Base-by-base conservation (phyloP, 2,797 vertebrate genomes). In the Rousettus madagascariensis region DNA sequence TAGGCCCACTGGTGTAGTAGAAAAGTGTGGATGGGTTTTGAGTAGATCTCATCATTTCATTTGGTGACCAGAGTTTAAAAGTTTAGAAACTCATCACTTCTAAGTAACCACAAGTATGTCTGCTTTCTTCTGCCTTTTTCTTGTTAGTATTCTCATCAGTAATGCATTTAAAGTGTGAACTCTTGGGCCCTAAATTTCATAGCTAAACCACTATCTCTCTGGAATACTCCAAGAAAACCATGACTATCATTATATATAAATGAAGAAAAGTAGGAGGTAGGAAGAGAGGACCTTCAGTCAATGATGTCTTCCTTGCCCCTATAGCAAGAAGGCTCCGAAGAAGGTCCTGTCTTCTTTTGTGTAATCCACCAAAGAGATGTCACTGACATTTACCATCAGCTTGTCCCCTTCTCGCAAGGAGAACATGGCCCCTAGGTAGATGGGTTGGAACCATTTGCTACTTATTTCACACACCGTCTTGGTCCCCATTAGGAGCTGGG, bases 281-380 rank as follows among this genome's bases (percentile, higher is more conserved):
- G 51, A 94, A 26, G 46, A 71, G 72, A 55, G 24, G 17, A 51
- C 53, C 72, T 71, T 43, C 33, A 20, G 65, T 38, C 68, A 46
- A n/a, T 82, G 86, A 88, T 57, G 49, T 89, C 78, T 66, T 41
- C 68, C 80, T 80, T 68, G 15, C 1, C 30, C 55, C 95, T 98
- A 98, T 41, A 99, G 91, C 95, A 98, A 96, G 89, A 98, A 99
- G 68, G 98, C 98, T 63, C 98, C 98, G 30, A 99, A 99, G 95
- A 98, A 99, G 3, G 98, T 99, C 97, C 98, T 99, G 83, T 98
- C 97, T 93, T 98, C 98, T 74, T 97, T 98, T 53, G 98, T 98
- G 88, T 98, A 98, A 97, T 99, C 98, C 87, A 99, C 98, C 95
- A 98, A 96, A 66, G 92, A 97, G 96, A 98, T 97, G 77, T 98